Base-by-base conservation (phyloP, 2,888 invertebrate genomes). In the Coelopa pilipes region DNA sequence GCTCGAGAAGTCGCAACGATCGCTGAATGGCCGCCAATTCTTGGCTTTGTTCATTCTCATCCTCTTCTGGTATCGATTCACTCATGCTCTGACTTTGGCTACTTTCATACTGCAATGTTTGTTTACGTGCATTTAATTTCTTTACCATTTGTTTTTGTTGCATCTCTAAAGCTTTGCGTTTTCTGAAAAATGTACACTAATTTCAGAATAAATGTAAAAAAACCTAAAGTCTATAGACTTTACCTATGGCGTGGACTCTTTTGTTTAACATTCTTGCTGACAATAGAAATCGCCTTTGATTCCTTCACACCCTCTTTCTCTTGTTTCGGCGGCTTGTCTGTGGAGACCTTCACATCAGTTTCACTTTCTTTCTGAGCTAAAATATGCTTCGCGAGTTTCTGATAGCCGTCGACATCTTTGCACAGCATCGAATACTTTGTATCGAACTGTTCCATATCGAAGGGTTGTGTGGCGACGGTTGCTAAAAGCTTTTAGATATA, bases 21-120 rank as follows among this genome's bases (percentile, higher is more conserved):
- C 46, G 19, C 13, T 57, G n/a, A 59, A 75, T 72, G 53, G 63
- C 73, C 55, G 71, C 55, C 34, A 78, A 66, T 59, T 77, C 77
- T 24, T 76, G 73, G 62, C 69, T 68, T 34, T 34, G 34, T 4
- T 4, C 34, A 2, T 34, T 34, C 34, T 34, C 34, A 7, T 34
- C 34, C 34, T 34, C 34, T 2, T 34, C 34, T 34, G 34, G 34
- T 34, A 34, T 2, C 34, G 34, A 47, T 24, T 66, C 53, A 4
- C 4, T 12, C 9, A 63, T 69, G 62, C 80, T 80, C 71, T 84
- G 83, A 73, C 85, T 85, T 70, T 87, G 81, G 21, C 83, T 80
- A 17, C 79, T 81, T 72, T 82, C 81, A 63, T 82, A 87, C 57
- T 79, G 76, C n/a, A 84, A 47, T 10, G 78, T 74, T 10, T 79